These are phyloP conservation scores for Dorcus hopei DNA, from an alignment of 2,888 invertebrate genomes.

Conservation along the genomic window DNA sequence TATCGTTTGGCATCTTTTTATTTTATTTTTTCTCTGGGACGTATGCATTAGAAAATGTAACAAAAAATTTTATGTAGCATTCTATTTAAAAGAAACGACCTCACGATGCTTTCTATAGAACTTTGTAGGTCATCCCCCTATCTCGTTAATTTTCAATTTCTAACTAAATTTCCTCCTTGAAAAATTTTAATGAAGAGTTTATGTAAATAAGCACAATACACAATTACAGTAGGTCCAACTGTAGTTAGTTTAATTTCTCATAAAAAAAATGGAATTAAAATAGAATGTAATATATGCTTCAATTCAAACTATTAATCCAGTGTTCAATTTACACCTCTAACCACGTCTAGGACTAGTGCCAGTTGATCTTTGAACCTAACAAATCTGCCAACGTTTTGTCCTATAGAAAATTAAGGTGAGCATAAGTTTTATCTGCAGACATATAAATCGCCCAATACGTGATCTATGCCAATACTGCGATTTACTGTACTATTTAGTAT, in stretches of 20 bases:
- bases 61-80: too few relatives aligned
- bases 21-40: too few relatives aligned
- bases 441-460: constrained; percentile 20
- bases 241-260: neutral
- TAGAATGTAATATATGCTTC: neutral
- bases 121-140: too few relatives aligned
- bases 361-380: constrained; percentile 43
- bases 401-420: constrained; percentile 44
- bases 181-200: too few relatives aligned
- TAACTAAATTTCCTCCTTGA: too few relatives aligned
- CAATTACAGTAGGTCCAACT: neutral
- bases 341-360: constrained; percentile 41
- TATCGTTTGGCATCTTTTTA: too few relatives aligned
- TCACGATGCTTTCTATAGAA: too few relatives aligned
- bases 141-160: too few relatives aligned
- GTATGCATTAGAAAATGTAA: too few relatives aligned
- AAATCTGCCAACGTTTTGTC: constrained; percentile 42
- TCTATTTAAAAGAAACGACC: too few relatives aligned
- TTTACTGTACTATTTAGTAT: constrained; percentile 1
- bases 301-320: constrained; percentile 7
- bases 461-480: constrained; percentile 17
- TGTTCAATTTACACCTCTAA: constrained; percentile 17
- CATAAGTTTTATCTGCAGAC: constrained; percentile 39
- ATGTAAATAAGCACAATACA: too few relatives aligned
- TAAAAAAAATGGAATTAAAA: neutral